A percentile compares a stretch with the other conserved stretches of the same genome.
phyloP scores from a whole-genome alignment of 2,888 invertebrate species.

The Peribatodes rhomboidaria region DNA sequence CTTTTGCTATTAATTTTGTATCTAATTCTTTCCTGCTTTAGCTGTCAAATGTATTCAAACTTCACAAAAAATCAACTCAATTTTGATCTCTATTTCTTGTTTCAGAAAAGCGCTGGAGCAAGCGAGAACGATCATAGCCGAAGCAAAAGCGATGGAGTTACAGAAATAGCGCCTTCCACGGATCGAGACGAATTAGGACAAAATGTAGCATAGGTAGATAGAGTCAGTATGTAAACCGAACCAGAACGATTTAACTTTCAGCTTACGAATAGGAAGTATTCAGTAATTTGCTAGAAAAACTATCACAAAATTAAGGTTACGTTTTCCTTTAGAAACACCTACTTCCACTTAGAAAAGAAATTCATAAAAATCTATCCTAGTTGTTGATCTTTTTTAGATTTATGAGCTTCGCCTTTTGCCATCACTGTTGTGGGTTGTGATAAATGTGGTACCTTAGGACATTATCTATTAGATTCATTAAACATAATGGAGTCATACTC shows the following conservation, averaged over 20 bases:
- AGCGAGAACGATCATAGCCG: constrained; percentile 71
- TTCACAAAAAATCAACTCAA: not conserved
- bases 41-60: too few species aligned
- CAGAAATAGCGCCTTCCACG: not conserved
- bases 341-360: too few species aligned
- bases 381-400: not conserved
- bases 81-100: constrained; percentile 27
- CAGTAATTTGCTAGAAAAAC: not conserved
- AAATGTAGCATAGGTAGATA: constrained; percentile 1
- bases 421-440: constrained; percentile 19
- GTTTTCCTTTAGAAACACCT: not conserved
- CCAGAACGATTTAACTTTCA: constrained; percentile 15
- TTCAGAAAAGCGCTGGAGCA: constrained; percentile 79
- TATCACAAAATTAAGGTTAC: not conserved
- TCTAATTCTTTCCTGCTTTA: too few species aligned
- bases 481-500: not conserved
- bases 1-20: too few species aligned
- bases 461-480: not conserved
- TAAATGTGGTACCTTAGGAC: not conserved
- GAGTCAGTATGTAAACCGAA: not conserved
- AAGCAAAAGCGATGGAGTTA: constrained; percentile 69
- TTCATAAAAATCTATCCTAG: not conserved
- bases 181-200: not conserved
- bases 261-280: not conserved
- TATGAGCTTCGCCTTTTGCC: constrained; percentile 1